Evolutionary conservation across 2,888 invertebrate genomes (phyloP).

Genomic region (Amiota communis): DNA sequence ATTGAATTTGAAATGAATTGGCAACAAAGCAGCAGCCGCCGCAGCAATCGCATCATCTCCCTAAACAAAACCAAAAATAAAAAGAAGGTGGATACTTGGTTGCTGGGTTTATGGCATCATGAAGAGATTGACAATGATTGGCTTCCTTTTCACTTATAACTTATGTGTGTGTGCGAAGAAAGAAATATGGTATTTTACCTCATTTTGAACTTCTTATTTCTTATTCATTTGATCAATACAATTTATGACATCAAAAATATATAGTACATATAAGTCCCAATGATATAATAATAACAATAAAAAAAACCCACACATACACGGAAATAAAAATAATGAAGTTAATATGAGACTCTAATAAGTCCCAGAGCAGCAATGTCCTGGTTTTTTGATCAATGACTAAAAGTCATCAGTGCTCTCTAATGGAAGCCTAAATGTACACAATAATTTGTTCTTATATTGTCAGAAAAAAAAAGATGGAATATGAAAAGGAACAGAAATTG

Average conservation of each 20-base stretch:
- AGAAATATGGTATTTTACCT: constrained; percentile 3
- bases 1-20: constrained; percentile 51
- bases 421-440: constrained; percentile 60
- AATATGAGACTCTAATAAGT: constrained; percentile 40
- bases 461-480: constrained; percentile 13
- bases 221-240: constrained; percentile 5
- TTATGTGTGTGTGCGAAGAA: no score
- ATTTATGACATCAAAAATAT: neutral
- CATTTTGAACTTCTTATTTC: constrained; percentile 6
- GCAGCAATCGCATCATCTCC: no score
- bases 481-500: no score
- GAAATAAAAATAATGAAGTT: no score
- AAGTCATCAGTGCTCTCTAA: constrained; percentile 10
- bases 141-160: constrained; percentile 39
- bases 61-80: no score
- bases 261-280: neutral
- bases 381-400: neutral
- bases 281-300: constrained; percentile 38
- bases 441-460: constrained; percentile 47
- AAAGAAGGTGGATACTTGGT: constrained; percentile 32
- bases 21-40: neutral
- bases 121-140: constrained; percentile 53
- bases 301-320: constrained; percentile 40
- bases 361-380: neutral
- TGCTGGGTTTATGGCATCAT: neutral